phyloP scores from a whole-genome alignment of 2,113 vertebrate species.

The Salvator merianae region DNA sequence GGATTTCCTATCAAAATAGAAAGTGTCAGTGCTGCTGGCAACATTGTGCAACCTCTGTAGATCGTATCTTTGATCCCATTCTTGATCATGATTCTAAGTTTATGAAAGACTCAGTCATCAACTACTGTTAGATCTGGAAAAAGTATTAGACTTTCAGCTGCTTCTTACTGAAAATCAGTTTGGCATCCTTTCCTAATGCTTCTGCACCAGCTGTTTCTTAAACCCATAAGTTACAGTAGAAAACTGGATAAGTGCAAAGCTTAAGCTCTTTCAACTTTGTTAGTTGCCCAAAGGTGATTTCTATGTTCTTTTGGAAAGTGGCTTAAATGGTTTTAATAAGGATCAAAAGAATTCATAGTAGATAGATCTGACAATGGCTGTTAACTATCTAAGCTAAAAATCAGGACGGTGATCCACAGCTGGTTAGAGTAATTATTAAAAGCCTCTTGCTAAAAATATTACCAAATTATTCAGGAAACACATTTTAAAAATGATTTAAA shows the following conservation, averaged over 20 bases:
- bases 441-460: background rate
- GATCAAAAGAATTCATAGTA: background rate
- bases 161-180: background rate
- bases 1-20: fast-evolving
- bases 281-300: background rate
- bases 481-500: background rate
- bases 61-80: fast-evolving
- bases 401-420: background rate
- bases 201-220: slow-evolving; percentile 3
- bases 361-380: background rate
- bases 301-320: background rate
- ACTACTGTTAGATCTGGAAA: background rate
- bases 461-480: background rate
- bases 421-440: background rate
- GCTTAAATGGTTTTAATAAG: background rate
- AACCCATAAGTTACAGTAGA: slow-evolving; percentile 4
- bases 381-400: background rate
- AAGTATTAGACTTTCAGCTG: background rate
- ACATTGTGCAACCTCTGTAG: background rate
- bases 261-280: background rate
- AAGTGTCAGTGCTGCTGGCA: background rate
- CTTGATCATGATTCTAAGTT: background rate
- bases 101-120: background rate
- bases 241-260: background rate
- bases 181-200: slow-evolving; percentile 12